phyloP scores from a whole-genome alignment of 2,113 vertebrate species.

The Alligator sinensis region DNA sequence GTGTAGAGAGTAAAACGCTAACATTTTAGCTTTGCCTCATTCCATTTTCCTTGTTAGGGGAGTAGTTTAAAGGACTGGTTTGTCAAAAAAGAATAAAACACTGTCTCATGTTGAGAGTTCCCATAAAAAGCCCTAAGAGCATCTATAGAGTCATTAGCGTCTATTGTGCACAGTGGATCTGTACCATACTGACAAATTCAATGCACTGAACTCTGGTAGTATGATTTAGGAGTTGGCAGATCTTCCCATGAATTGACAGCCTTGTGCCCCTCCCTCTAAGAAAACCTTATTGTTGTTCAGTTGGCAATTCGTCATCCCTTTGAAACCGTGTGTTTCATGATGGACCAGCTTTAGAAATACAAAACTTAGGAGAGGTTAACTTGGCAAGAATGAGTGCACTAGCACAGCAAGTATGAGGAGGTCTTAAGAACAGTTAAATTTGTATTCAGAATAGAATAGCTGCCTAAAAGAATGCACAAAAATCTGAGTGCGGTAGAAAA shows the following conservation, averaged over 20 bases:
- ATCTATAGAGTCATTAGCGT: constrained; percentile 28
- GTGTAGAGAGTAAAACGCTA: constrained; percentile 29
- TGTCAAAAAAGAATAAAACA: constrained; percentile 64
- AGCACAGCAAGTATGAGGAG: neutral
- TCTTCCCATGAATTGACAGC: constrained; percentile 43
- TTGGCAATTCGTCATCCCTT: constrained; percentile 30
- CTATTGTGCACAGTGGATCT: constrained; percentile 40
- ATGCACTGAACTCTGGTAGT: constrained; percentile 31
- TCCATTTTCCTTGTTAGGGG: constrained; percentile 30
- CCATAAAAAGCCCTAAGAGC: constrained; percentile 48
- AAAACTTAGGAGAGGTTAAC: neutral
- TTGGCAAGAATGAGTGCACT: neutral
- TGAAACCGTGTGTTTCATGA: neutral
- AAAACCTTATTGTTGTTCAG: neutral
- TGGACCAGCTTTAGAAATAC: neutral
- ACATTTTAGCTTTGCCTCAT: constrained; percentile 50
- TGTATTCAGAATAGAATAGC: constrained; percentile 12
- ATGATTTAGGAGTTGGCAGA: constrained; percentile 40
- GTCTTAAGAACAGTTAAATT: constrained; percentile 29
- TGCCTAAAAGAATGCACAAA: neutral
- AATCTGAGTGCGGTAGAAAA: neutral
- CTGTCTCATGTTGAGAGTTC: constrained; percentile 52
- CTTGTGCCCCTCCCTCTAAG: constrained; percentile 16
- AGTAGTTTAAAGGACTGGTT: constrained; percentile 59
- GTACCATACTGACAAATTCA: constrained; percentile 40